These are phyloP conservation scores for Sinelater perroti DNA, from an alignment of 2,888 invertebrate species.

Conservation along the genomic window DNA sequence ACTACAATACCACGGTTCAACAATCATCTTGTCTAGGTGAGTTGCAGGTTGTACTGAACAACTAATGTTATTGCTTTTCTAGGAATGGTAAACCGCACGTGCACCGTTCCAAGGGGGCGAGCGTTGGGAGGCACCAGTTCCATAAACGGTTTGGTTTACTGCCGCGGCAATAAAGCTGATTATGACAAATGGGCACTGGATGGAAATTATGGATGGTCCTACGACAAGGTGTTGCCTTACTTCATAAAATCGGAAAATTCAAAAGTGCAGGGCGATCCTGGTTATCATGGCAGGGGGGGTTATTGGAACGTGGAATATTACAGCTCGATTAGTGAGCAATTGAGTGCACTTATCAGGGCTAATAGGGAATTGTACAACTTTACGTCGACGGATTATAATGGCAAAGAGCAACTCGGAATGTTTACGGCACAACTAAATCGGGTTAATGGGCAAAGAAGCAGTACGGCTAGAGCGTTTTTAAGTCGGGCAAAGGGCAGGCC, in stretches of 20 bases:
- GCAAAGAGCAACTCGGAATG: slow-evolving; percentile 68
- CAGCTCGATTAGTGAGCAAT: slow-evolving; percentile 68
- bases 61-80: too few species aligned
- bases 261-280: slow-evolving; percentile 64
- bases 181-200: slow-evolving; percentile 41
- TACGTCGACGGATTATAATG: slow-evolving; percentile 70
- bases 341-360: slow-evolving; percentile 70
- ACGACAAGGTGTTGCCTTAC: slow-evolving; percentile 52
- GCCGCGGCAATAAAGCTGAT: slow-evolving; percentile 41
- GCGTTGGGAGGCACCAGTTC: slow-evolving; percentile 43
- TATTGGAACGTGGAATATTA: slow-evolving; percentile 72
- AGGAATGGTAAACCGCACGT: slow-evolving; percentile 41
- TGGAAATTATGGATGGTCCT: slow-evolving; percentile 60
- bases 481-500: slow-evolving; percentile 62
- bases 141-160: slow-evolving; percentile 43
- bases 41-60: too few species aligned
- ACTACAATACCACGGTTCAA: too few species aligned
- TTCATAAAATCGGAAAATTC: slow-evolving; percentile 52
- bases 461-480: slow-evolving; percentile 69
- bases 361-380: slow-evolving; percentile 66
- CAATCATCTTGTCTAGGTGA: too few species aligned
- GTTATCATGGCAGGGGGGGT: slow-evolving; percentile 72
- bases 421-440: slow-evolving; percentile 70
- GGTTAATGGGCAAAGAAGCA: slow-evolving; percentile 66
- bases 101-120: slow-evolving; percentile 41